Evolutionary conservation across 1,140 invertebrate genomes (phyloP).

Genomic region (Panulirus ornatus): DNA sequence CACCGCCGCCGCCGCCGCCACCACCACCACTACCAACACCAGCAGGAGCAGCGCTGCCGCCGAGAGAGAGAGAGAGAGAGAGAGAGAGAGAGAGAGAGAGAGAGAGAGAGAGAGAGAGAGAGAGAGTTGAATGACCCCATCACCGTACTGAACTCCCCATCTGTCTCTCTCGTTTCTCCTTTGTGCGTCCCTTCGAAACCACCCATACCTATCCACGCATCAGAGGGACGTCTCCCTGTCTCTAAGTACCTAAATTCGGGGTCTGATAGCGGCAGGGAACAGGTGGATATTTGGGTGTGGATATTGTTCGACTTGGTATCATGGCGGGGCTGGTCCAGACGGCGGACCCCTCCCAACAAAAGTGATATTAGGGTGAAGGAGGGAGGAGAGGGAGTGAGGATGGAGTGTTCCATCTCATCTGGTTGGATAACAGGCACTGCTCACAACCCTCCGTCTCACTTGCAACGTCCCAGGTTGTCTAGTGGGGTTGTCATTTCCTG

Average conservation of each 20-base stretch:
- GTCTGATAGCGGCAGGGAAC: background rate
- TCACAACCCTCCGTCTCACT: too few relatives aligned
- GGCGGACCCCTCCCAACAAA: conserved; percentile 8
- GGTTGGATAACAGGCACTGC: too few relatives aligned
- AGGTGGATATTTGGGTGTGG: background rate
- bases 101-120: background rate
- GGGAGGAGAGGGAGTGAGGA: background rate
- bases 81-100: background rate
- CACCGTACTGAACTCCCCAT: conserved; percentile 15
- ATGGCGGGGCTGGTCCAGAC: background rate
- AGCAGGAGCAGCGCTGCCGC: background rate
- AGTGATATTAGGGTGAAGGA: conserved; percentile 35
- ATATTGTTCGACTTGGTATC: conserved; percentile 4
- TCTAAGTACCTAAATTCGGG: background rate
- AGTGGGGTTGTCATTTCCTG: too few relatives aligned
- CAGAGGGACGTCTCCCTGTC: background rate
- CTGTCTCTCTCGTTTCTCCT: too few relatives aligned
- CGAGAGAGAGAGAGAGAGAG: conserved; percentile 19
- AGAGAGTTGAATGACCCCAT: conserved; percentile 13
- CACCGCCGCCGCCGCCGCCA: too few relatives aligned
- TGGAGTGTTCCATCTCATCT: background rate
- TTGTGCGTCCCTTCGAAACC: too few relatives aligned
- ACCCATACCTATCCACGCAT: background rate
- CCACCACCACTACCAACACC: too few relatives aligned
- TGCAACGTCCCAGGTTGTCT: too few relatives aligned